Percentiles rank a stretch among this genome's conserved stretches.
phyloP scores from a whole-genome alignment of 2,797 vertebrate species.

The Enteromius afrohamiltoni region DNA sequence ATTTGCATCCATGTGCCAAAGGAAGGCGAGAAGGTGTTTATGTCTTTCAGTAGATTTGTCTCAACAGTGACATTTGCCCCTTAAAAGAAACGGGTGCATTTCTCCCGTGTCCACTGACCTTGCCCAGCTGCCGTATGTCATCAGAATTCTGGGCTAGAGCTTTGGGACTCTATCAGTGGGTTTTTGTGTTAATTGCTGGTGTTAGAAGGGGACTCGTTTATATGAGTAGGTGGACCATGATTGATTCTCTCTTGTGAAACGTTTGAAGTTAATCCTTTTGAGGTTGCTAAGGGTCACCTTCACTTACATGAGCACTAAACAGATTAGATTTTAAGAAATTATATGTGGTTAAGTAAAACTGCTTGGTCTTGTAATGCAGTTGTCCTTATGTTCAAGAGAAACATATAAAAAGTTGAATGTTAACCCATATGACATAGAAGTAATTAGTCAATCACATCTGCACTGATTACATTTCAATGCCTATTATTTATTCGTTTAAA shows the following conservation, averaged over 20 bases:
- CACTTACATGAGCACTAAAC: neutral
- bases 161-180: conserved; percentile 42
- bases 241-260: neutral
- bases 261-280: neutral
- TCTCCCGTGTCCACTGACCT: conserved; percentile 61
- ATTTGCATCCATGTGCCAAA: conserved; percentile 26
- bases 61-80: conserved; percentile 39
- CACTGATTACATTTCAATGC: neutral
- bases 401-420: neutral
- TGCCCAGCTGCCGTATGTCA: conserved; percentile 74
- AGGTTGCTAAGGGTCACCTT: conserved; percentile 3
- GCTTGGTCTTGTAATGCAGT: neutral
- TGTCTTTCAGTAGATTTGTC: conserved; percentile 44
- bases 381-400: neutral
- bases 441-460: neutral
- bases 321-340: neutral
- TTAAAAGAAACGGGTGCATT: conserved; percentile 31
- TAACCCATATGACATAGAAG: neutral
- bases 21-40: conserved; percentile 38
- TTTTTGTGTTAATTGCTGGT: conserved; percentile 59
- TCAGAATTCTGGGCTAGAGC: conserved; percentile 55
- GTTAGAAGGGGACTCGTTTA: conserved; percentile 43
- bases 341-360: neutral
- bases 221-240: conserved; percentile 39
- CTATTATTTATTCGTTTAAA: neutral